Base-by-base conservation (phyloP, 2,113 vertebrate genomes). In the Cyprinus carpio region DNA sequence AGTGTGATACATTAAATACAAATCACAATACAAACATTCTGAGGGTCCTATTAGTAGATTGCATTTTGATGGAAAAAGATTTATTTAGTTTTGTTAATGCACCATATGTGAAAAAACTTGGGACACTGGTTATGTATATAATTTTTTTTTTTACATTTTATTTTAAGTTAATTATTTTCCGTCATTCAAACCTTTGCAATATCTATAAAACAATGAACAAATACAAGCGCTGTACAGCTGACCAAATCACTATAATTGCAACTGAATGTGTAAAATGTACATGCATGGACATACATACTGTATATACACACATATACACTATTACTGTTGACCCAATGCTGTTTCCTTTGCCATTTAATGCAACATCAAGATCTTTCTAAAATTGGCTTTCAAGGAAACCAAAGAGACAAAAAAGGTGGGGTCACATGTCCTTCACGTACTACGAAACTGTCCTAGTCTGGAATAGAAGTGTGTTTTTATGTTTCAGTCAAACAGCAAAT, bases 201-300 rank as follows among this genome's bases (percentile, higher is more conserved):
- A 92, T 93, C 96, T 98, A 99, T 97, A 99, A 99, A 98, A 95
- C 93, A 94, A 88, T 94, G 95, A 96, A 97, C 95, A 96, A 95
- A 95, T 95, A 97, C 95, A 98, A 97, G 97, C 96, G 95, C 96
- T 97, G 96, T 95, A 97, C 96, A 98, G 95, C 96, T 96, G 94
- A 93, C 94, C 93, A 92, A 93, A 89, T 94, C 90, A 94, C 92
- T 92, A 94, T 88, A 92, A 91, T 92, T 79, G 91, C 90, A 56
- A 93, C 91, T 92, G 87, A 91, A 91, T 87, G 90, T 93, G 89
- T 93, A 93, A 92, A 92, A 5, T 94, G 92, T 95, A 94, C 93
- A 90, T 90, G 85, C 87, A 87, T 88, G 81, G 84, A 88, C 85
- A 87, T 91, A 90, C 82, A 92, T 92, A 93, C 87, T 92, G 91